A percentile compares a stretch with the other conserved stretches of the same genome.
Evolutionary conservation across 2,888 invertebrate species (phyloP).

Genomic region (Hyposoter didymator): DNA sequence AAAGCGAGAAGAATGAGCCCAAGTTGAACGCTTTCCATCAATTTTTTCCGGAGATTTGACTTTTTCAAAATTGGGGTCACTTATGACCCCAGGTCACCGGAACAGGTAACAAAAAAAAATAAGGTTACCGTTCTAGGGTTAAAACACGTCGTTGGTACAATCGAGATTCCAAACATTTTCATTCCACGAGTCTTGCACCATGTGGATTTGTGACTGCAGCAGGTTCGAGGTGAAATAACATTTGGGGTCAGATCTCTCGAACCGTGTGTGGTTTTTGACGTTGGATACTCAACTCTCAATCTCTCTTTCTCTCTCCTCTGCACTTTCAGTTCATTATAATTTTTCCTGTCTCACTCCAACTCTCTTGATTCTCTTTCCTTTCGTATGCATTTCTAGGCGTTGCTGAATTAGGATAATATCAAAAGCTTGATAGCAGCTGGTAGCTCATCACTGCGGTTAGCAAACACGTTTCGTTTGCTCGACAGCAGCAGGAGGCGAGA

Average conservation of each 20-base stretch:
- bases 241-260: neutral
- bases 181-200: neutral
- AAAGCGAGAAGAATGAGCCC: too few relatives aligned
- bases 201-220: neutral
- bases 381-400: slow-evolving; percentile 10
- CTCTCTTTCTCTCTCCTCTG: neutral
- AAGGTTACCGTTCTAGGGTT: too few relatives aligned
- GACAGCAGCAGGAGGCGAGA: slow-evolving; percentile 29
- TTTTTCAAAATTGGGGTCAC: too few relatives aligned
- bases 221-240: neutral
- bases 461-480: slow-evolving; percentile 52
- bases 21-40: too few relatives aligned
- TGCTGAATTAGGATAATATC: slow-evolving; percentile 58
- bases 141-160: too few relatives aligned
- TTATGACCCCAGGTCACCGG: too few relatives aligned
- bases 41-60: too few relatives aligned
- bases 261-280: neutral
- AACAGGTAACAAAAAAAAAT: neutral
- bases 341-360: slow-evolving; percentile 8
- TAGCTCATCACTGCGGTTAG: slow-evolving; percentile 46
- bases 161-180: neutral
- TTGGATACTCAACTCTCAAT: neutral
- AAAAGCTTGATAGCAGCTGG: slow-evolving; percentile 40
- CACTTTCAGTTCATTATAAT: neutral
- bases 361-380: neutral